phyloP scores from a whole-genome alignment of 2,797 vertebrate species.

The Gallinago nigripennis region DNA sequence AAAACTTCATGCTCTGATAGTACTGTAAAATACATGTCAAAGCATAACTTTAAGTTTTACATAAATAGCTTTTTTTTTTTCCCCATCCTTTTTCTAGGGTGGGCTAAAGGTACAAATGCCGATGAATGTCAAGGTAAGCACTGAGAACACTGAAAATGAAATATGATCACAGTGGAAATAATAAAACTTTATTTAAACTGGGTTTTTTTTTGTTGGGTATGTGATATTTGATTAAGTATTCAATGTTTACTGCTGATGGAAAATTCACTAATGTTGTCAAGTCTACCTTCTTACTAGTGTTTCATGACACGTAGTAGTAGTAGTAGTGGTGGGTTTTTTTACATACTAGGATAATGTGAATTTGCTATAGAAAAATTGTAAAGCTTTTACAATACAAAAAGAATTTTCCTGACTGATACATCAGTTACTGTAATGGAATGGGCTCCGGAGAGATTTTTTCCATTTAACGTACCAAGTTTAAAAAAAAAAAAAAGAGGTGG shows the following conservation, averaged over 20 bases:
- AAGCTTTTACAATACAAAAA: neutral
- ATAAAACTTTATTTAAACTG: neutral
- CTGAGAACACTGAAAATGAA: neutral
- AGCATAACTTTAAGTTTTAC: neutral
- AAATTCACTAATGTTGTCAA: neutral
- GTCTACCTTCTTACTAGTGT: neutral
- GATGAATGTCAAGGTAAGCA: slow-evolving; percentile 84
- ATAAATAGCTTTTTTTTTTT: neutral
- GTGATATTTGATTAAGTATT: neutral
- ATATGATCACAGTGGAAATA: neutral
- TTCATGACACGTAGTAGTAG: neutral
- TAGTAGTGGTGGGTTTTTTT: neutral
- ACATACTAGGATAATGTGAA: neutral
- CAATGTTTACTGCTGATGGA: neutral
- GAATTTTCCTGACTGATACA: neutral
- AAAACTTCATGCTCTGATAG: neutral
- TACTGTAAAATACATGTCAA: neutral
- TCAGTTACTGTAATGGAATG: neutral
- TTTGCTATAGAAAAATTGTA: neutral
- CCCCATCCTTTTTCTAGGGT: slow-evolving; percentile 72
- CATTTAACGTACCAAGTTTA: neutral
- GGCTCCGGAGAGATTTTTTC: neutral
- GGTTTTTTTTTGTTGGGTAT: neutral
- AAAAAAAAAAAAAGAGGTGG: neutral
- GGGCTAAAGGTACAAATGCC: slow-evolving; percentile 85